These are phyloP conservation scores for Pao palembangensis DNA, from an alignment of 2,113 vertebrate genomes.

Conservation along the genomic window DNA sequence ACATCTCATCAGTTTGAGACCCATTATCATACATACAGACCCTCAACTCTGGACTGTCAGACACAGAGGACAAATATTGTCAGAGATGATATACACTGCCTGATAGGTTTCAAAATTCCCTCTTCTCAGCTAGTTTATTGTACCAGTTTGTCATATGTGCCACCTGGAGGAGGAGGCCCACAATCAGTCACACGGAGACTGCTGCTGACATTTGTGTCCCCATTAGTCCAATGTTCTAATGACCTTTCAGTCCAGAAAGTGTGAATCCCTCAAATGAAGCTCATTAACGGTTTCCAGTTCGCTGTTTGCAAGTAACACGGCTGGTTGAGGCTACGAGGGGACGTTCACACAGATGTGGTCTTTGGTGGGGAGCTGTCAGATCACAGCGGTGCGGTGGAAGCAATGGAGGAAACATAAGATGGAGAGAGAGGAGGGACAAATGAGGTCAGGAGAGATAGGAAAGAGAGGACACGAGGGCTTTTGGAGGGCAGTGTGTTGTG, in stretches of 20 bases:
- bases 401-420: background rate
- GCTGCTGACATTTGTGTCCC: slow-evolving; percentile 27
- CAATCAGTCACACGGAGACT: slow-evolving; percentile 7
- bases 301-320: background rate
- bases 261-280: slow-evolving; percentile 17
- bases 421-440: slow-evolving; percentile 7
- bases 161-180: background rate
- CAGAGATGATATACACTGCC: background rate
- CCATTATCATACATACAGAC: slow-evolving; percentile 7
- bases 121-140: slow-evolving; percentile 14
- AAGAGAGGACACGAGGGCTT: slow-evolving; percentile 1
- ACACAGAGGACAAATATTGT: slow-evolving; percentile 5
- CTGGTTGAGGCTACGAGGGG: background rate
- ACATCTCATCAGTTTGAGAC: slow-evolving; percentile 28
- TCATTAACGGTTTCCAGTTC: slow-evolving; percentile 16
- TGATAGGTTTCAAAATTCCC: background rate
- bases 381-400: too few species aligned
- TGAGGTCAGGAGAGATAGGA: slow-evolving; percentile 14
- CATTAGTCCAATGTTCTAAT: slow-evolving; percentile 31
- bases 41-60: background rate
- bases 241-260: slow-evolving; percentile 10
- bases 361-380: background rate
- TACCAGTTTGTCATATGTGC: slow-evolving; percentile 13
- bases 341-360: background rate
- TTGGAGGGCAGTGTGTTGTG: slow-evolving; percentile 41